Evolutionary conservation across 2,888 invertebrate genomes (phyloP).

Genomic region (Neocrepidodera transversa): DNA sequence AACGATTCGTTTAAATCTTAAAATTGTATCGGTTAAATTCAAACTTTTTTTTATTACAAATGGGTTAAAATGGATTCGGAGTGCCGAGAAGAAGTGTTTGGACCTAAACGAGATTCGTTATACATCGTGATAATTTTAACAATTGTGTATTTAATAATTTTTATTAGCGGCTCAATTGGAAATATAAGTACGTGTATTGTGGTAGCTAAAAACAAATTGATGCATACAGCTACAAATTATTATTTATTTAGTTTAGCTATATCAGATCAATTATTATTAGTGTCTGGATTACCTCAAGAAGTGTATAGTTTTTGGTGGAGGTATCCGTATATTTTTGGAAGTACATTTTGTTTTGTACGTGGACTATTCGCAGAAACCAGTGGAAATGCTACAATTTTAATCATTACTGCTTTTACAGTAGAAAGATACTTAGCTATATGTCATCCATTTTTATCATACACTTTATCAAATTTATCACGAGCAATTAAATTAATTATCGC

Average conservation of each 20-base stretch:
- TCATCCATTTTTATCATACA: constrained; percentile 75
- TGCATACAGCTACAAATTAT: constrained; percentile 83
- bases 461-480: constrained; percentile 85
- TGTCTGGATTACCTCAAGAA: constrained; percentile 84
- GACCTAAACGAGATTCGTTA: constrained; percentile 46
- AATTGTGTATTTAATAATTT: constrained; percentile 77
- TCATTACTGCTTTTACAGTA: constrained; percentile 74
- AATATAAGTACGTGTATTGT: constrained; percentile 87
- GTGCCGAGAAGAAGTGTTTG: constrained; percentile 40
- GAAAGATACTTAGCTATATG: constrained; percentile 77
- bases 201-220: constrained; percentile 79
- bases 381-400: constrained; percentile 76
- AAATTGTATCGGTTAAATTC: neutral
- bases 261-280: constrained; percentile 79
- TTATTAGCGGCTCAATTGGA: constrained; percentile 80
- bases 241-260: constrained; percentile 86
- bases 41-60: too few species aligned
- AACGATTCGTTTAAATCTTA: too few species aligned
- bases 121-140: constrained; percentile 72
- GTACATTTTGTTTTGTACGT: constrained; percentile 78
- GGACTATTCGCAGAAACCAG: constrained; percentile 83
- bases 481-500: constrained; percentile 81
- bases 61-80: constrained; percentile 17
- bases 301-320: constrained; percentile 80
- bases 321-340: constrained; percentile 80